phyloP scores from a whole-genome alignment of 2,888 invertebrate species.

The Pimpla rufipes region DNA sequence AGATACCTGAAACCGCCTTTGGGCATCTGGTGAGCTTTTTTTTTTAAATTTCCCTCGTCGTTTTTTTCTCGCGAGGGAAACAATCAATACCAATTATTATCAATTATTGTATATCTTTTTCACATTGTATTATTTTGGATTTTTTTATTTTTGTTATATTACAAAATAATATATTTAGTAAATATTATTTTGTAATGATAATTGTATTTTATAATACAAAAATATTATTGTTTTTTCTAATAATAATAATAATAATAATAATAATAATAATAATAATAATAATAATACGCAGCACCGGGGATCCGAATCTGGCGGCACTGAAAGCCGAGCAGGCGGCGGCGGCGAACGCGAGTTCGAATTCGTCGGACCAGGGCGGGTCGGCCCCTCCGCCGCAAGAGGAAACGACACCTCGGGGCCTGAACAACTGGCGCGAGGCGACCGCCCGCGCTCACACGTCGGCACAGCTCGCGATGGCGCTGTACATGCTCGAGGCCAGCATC shows the following conservation, averaged over 20 bases:
- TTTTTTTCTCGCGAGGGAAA: not conserved
- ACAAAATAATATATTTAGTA: too few species aligned
- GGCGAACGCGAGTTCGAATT: constrained; percentile 79
- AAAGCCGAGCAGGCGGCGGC: constrained; percentile 85
- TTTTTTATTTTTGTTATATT: too few species aligned
- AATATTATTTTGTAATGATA: too few species aligned
- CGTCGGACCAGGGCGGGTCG: constrained; percentile 82
- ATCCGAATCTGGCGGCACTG: constrained; percentile 89
- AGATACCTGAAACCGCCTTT: constrained; percentile 97
- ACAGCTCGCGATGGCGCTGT: constrained; percentile 95
- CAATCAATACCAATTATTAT: too few species aligned
- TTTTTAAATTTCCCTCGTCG: not conserved
- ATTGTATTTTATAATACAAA: too few species aligned
- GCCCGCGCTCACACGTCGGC: constrained; percentile 94
- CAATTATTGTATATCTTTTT: too few species aligned
- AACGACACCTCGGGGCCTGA: constrained; percentile 91
- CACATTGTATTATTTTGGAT: too few species aligned
- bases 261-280: too few species aligned
- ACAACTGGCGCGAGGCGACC: constrained; percentile 96
- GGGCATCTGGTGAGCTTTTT: constrained; percentile 87
- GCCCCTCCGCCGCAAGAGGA: constrained; percentile 84
- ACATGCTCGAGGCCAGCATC: constrained; percentile 95
- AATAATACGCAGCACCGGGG: constrained; percentile 86
- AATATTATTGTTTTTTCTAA: too few species aligned
- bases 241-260: too few species aligned